Percentiles rank a stretch among this genome's conserved stretches.
phyloP scores from a whole-genome alignment of 2,797 vertebrate species.

The Anableps anableps region DNA sequence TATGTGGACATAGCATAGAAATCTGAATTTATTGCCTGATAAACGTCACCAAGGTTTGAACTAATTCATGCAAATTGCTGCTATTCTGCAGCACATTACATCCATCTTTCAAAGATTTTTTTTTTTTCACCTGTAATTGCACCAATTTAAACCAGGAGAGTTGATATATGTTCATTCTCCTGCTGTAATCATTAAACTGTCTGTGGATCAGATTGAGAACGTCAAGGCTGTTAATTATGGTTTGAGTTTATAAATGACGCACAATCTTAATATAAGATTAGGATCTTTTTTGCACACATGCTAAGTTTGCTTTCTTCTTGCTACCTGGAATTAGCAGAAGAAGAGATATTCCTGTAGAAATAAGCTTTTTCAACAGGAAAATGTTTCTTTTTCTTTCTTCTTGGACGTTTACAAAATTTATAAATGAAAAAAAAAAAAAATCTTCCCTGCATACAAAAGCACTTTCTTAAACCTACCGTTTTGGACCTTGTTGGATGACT shows the following conservation, averaged over 20 bases:
- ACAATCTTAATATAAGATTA: background rate
- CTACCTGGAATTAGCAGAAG: background rate
- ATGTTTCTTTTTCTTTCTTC: background rate
- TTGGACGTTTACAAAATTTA: background rate
- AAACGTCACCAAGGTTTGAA: constrained; percentile 15
- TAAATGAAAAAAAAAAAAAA: background rate
- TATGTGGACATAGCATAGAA: constrained; percentile 21
- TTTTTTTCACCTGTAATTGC: constrained; percentile 39
- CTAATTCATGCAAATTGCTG: constrained; percentile 56
- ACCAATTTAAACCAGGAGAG: constrained; percentile 25
- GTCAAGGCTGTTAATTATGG: constrained; percentile 1
- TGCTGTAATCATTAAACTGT: constrained; percentile 5
- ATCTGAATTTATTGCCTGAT: constrained; percentile 37
- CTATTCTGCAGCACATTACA: constrained; percentile 27
- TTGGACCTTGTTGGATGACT: constrained; percentile 13
- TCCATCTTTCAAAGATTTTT: constrained; percentile 13
- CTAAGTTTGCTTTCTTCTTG: background rate
- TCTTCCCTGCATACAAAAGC: background rate
- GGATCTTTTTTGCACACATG: background rate
- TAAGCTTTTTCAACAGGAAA: background rate
- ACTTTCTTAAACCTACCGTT: background rate
- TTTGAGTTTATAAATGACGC: background rate
- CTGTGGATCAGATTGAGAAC: constrained; percentile 3
- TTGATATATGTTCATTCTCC: background rate
- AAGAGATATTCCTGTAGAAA: background rate